Conservation (phyloP, 2,797 vertebrate genomes). For the Smutsia gigantea region DNA sequence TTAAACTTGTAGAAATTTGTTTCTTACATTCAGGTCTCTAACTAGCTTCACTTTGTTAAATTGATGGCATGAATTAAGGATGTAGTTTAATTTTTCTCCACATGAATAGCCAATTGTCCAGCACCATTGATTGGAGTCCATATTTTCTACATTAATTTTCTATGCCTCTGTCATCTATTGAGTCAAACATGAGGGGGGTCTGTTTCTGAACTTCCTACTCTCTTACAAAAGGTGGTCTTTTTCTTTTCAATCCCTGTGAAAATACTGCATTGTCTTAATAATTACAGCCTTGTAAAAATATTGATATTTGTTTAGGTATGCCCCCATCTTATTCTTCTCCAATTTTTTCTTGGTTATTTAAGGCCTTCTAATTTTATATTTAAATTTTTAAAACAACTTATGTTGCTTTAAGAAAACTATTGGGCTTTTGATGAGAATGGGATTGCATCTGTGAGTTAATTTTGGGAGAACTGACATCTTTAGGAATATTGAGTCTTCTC, state of each 20-base stretch:
- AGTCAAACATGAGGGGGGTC: neutral
- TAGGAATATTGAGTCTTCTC: neutral
- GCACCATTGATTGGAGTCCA: neutral
- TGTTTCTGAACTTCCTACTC: neutral
- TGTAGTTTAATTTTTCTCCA: neutral
- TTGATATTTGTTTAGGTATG: neutral
- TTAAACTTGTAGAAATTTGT: neutral
- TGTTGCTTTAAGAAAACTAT: neutral
- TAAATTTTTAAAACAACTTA: neutral
- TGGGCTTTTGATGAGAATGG: conserved; percentile 1
- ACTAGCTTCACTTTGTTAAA: neutral
- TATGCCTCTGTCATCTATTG: neutral
- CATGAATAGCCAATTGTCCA: neutral
- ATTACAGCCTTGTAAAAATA: neutral
- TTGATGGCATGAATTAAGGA: neutral
- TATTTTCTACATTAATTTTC: neutral
- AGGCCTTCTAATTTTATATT: neutral
- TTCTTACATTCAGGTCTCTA: neutral
- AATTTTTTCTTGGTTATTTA: neutral
- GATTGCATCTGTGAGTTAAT: neutral
- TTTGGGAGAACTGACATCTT: neutral
- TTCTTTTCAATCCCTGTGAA: neutral
- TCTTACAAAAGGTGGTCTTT: neutral
- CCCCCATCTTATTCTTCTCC: neutral
- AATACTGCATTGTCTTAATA: conserved; percentile 14